These are phyloP conservation scores for Ctenopoma kingsleyae DNA, from an alignment of 2,797 vertebrate genomes.

Conservation along the genomic window DNA sequence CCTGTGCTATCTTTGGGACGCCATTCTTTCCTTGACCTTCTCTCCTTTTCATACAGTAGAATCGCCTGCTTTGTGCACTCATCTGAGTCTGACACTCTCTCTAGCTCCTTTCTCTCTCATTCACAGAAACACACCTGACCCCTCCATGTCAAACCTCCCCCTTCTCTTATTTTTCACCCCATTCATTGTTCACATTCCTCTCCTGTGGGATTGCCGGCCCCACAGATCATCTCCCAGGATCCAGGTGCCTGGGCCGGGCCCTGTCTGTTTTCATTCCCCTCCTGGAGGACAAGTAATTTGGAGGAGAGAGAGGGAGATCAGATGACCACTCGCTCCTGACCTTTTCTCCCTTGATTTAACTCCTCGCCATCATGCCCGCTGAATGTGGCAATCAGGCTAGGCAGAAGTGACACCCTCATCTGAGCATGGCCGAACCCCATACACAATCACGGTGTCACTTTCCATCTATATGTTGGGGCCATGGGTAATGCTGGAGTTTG, in stretches of 20 bases:
- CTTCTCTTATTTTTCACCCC: constrained; percentile 41
- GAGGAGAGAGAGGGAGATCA: constrained; percentile 82
- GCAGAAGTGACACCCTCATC: constrained; percentile 89
- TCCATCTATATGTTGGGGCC: constrained; percentile 71
- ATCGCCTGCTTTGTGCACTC: constrained; percentile 51
- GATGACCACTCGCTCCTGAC: constrained; percentile 88
- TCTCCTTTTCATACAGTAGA: constrained; percentile 40
- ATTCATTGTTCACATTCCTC: constrained; percentile 64
- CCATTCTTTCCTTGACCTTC: constrained; percentile 51
- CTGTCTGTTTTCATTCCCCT: constrained; percentile 87
- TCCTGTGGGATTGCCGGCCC: constrained; percentile 49
- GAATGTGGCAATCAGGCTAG: constrained; percentile 85
- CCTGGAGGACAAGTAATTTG: constrained; percentile 81
- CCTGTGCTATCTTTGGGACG: constrained; percentile 27
- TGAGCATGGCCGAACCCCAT: constrained; percentile 66
- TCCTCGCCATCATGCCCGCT: constrained; percentile 68
- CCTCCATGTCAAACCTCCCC: constrained; percentile 3
- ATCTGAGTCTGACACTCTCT: constrained; percentile 48
- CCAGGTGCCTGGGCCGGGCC: constrained; percentile 59
- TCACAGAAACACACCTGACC: constrained; percentile 42
- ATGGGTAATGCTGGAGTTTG: constrained; percentile 37
- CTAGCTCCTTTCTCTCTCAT: constrained; percentile 26
- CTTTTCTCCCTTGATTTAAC: constrained; percentile 92
- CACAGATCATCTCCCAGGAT: constrained; percentile 74
- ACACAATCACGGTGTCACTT: constrained; percentile 85